Conservation (phyloP, 2,797 vertebrate genomes). For the Callimico goeldii region DNA sequence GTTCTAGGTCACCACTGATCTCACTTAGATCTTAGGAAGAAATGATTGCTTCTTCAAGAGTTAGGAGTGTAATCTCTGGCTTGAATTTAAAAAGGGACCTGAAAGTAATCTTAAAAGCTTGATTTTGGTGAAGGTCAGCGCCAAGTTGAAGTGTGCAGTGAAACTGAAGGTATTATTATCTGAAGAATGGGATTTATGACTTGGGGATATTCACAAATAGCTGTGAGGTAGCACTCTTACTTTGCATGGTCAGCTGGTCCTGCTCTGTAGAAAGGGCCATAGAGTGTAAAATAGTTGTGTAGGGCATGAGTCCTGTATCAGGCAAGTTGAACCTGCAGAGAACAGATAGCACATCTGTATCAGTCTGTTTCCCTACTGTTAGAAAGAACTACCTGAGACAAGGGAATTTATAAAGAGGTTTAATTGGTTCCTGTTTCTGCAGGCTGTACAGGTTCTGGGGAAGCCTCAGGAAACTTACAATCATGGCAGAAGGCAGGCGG, state of each 20-base stretch:
- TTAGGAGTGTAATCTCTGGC: background rate
- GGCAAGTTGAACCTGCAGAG: background rate
- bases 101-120: background rate
- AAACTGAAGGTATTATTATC: background rate
- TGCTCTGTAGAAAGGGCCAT: accelerated
- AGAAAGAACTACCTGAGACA: background rate
- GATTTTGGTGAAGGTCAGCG: background rate
- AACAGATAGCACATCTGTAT: background rate
- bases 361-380: background rate
- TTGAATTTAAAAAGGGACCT: background rate
- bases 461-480: background rate
- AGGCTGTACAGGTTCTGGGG: background rate
- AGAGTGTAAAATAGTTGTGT: background rate
- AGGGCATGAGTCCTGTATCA: background rate
- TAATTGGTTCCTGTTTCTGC: background rate
- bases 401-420: background rate
- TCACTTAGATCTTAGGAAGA: background rate
- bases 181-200: background rate
- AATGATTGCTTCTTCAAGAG: background rate
- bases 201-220: accelerated
- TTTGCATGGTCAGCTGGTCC: background rate
- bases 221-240: background rate
- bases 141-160: background rate
- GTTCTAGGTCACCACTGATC: background rate
- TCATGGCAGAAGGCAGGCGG: background rate